Percentiles rank a stretch among this genome's conserved stretches.
phyloP scores from a whole-genome alignment of 2,113 vertebrate species.

The Scatophagus argus region DNA sequence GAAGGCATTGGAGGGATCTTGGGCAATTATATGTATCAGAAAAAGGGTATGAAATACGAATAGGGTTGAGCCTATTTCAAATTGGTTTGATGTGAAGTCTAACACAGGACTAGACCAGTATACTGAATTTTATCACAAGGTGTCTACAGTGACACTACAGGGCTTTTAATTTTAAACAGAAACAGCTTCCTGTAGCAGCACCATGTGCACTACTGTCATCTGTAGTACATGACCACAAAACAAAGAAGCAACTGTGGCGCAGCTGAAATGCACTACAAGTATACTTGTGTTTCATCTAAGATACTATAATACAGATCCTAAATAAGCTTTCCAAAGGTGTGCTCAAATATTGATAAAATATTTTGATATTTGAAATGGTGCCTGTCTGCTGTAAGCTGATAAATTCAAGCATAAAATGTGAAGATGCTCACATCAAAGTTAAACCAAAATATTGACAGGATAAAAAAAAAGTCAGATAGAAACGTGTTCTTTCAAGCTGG shows the following conservation, averaged over 20 bases:
- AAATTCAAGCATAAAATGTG: conserved; percentile 31
- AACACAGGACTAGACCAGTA: too few species aligned
- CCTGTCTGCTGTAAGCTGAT: conserved; percentile 44
- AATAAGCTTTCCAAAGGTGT: conserved; percentile 3
- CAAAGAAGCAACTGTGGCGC: too few species aligned
- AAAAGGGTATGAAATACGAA: too few species aligned
- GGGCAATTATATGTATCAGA: not conserved
- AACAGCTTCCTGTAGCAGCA: too few species aligned
- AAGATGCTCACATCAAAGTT: conserved; percentile 35
- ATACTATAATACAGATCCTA: not conserved
- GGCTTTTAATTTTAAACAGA: too few species aligned
- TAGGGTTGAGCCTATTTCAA: too few species aligned
- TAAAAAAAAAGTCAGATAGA: not conserved
- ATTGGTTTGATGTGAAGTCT: too few species aligned
- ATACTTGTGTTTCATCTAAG: not conserved
- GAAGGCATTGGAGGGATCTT: not conserved
- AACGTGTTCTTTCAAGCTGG: not conserved
- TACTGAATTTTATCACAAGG: too few species aligned
- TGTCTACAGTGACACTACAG: too few species aligned
- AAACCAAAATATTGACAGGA: conserved; percentile 20
- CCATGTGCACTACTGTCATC: too few species aligned
- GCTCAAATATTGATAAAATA: conserved; percentile 37
- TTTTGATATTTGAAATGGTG: conserved; percentile 35
- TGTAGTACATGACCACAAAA: too few species aligned
- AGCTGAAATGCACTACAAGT: too few species aligned